Percentiles rank a stretch among this genome's conserved stretches.
These are phyloP conservation scores for Chloebia gouldiae DNA, from an alignment of 2,113 vertebrate genomes.

Conservation along the genomic window DNA sequence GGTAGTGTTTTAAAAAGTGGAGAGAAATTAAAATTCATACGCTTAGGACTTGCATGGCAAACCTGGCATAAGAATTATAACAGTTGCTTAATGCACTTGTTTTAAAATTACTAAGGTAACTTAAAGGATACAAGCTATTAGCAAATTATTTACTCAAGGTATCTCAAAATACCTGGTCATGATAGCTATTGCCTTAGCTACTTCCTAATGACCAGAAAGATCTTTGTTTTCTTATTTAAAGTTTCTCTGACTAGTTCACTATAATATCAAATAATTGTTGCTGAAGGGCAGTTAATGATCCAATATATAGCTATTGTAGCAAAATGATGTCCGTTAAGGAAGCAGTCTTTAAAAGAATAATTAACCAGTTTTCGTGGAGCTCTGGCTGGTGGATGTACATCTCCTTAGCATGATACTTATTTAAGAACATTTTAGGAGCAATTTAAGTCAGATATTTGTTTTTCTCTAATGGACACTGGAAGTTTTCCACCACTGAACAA, in stretches of 20 bases:
- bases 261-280: neutral
- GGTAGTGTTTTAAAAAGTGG: neutral
- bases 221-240: neutral
- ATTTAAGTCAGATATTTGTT: constrained; percentile 19
- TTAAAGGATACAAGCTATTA: neutral
- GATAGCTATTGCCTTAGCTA: neutral
- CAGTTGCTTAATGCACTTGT: neutral
- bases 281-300: constrained; percentile 21
- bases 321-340: neutral
- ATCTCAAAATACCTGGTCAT: neutral
- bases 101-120: neutral
- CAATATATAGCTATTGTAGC: neutral
- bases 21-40: constrained; percentile 15
- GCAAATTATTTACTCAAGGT: neutral
- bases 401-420: constrained; percentile 22
- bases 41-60: neutral
- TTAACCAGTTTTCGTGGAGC: neutral
- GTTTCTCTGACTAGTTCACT: neutral
- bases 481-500: constrained; percentile 37
- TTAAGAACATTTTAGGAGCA: neutral
- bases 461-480: neutral
- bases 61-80: neutral
- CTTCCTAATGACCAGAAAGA: neutral
- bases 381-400: neutral
- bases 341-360: neutral